phyloP scores from a whole-genome alignment of 2,888 invertebrate species.

The Lordiphosa andalusiaca region DNA sequence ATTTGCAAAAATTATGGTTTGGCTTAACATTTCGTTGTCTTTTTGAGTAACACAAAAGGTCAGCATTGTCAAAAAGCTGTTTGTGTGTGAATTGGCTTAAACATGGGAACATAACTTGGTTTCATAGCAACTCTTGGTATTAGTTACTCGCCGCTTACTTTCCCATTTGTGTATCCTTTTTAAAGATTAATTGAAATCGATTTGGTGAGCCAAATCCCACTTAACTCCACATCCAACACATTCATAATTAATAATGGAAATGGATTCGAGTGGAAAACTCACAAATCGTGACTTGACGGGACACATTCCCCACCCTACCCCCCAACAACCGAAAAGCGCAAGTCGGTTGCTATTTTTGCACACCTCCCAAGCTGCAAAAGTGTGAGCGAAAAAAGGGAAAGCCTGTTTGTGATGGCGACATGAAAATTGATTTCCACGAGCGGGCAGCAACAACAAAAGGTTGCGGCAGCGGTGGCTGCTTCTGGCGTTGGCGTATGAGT shows the following conservation, averaged over 20 bases:
- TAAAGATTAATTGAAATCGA: slow-evolving; percentile 30
- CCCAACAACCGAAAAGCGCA: slow-evolving; percentile 29
- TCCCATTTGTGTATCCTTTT: slow-evolving; percentile 16
- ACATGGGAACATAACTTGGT: slow-evolving; percentile 5
- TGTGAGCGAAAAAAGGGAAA: slow-evolving; percentile 22
- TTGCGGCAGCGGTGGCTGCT: slow-evolving; percentile 11
- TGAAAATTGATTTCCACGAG: slow-evolving; percentile 63
- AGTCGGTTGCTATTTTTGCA: slow-evolving; percentile 53
- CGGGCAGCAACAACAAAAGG: slow-evolving; percentile 13
- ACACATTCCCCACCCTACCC: slow-evolving; percentile 18
- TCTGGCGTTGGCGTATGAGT: slow-evolving; percentile 34
- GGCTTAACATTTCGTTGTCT: slow-evolving; percentile 21
- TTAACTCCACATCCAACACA: slow-evolving; percentile 4
- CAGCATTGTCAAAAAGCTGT: slow-evolving; percentile 20
- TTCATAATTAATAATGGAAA: slow-evolving; percentile 58
- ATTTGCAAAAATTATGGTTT: slow-evolving; percentile 15
- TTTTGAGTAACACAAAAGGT: slow-evolving; percentile 27
- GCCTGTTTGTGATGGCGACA: slow-evolving; percentile 62
- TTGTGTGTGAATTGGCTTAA: slow-evolving; percentile 4
- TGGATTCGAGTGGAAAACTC: slow-evolving; percentile 60
- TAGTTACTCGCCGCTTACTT: slow-evolving; percentile 5
- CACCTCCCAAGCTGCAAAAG: slow-evolving; percentile 17
- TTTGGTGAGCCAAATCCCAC: slow-evolving; percentile 12
- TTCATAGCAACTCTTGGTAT: neutral
- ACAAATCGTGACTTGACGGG: slow-evolving; percentile 62